Evolutionary conservation across 2,797 vertebrate species (phyloP).

Genomic region (Enteromius mattozi): DNA sequence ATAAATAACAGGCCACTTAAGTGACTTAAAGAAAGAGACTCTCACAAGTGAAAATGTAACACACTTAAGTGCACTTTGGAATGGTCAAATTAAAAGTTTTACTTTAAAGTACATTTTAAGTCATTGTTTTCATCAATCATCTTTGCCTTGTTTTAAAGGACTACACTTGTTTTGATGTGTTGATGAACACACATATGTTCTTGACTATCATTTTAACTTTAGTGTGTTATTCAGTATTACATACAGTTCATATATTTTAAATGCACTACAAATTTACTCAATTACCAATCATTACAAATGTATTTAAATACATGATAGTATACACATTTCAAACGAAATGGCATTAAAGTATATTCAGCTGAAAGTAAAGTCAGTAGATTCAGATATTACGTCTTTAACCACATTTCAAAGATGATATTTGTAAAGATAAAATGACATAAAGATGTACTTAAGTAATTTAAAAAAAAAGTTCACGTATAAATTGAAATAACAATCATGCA

Average conservation of each 20-base stretch:
- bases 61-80: neutral
- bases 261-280: neutral
- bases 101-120: neutral
- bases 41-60: too few relatives aligned
- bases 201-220: neutral
- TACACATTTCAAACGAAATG: too few relatives aligned
- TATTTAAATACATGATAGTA: too few relatives aligned
- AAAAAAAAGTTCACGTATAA: neutral
- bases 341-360: too few relatives aligned
- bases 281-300: neutral
- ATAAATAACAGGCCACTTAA: too few relatives aligned
- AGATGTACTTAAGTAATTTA: neutral
- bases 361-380: too few relatives aligned
- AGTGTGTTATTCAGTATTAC: neutral
- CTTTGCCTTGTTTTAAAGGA: too few relatives aligned
- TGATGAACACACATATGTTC: neutral
- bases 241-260: neutral
- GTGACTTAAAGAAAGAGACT: too few relatives aligned
- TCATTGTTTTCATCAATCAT: neutral
- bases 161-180: neutral
- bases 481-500: neutral
- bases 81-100: too few relatives aligned
- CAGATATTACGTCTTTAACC: neutral
- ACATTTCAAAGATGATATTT: neutral
- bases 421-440: neutral